These are phyloP conservation scores for Coreius guichenoti DNA, from an alignment of 2,797 vertebrate species.

Conservation along the genomic window DNA sequence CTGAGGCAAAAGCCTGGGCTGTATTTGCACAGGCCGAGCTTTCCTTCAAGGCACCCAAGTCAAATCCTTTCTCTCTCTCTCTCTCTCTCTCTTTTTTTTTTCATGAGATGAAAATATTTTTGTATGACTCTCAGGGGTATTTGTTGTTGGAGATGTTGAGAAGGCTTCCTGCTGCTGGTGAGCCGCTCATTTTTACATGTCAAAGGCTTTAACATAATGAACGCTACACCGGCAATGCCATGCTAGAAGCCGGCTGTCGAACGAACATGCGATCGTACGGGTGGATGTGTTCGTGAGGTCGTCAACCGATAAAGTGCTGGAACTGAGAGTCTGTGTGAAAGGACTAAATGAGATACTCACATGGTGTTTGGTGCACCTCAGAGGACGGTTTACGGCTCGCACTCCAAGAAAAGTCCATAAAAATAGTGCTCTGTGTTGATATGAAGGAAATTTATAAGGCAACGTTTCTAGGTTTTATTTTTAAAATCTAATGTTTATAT, in stretches of 20 bases:
- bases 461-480: too few species aligned
- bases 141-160: conserved; percentile 26
- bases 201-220: conserved; percentile 13
- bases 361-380: background rate
- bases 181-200: conserved; percentile 22
- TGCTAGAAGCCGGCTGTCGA: background rate
- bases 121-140: conserved; percentile 6
- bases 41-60: conserved; percentile 33
- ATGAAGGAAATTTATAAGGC: background rate
- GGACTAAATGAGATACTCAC: background rate
- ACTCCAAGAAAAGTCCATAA: too few species aligned
- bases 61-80: background rate
- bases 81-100: background rate
- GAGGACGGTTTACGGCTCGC: too few species aligned
- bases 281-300: background rate
- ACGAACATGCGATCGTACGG: background rate
- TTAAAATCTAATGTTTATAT: too few species aligned
- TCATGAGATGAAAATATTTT: conserved; percentile 12
- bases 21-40: conserved; percentile 7
- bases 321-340: background rate
- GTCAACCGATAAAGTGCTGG: background rate
- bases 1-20: conserved; percentile 63
- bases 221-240: background rate
- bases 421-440: background rate
- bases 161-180: conserved; percentile 7